Evolutionary conservation across 2,797 vertebrate genomes (phyloP).

Genomic region (Trematomus bernacchii): DNA sequence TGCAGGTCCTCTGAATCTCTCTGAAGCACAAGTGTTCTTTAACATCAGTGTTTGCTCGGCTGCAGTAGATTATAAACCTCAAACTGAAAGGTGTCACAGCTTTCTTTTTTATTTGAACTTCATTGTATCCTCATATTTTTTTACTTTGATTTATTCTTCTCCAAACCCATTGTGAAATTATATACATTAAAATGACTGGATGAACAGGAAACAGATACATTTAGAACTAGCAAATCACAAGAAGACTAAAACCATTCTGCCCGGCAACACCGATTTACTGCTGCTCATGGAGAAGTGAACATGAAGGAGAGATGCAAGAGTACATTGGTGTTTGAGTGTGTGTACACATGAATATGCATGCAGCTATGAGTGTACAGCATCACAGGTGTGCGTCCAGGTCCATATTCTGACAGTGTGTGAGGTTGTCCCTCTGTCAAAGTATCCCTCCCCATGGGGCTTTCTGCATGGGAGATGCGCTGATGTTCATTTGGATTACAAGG

Average conservation of each 20-base stretch:
- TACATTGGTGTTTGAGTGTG: neutral
- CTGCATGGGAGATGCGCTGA: neutral
- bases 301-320: neutral
- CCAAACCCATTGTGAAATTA: too few species aligned
- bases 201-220: too few species aligned
- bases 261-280: neutral
- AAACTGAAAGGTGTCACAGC: too few species aligned
- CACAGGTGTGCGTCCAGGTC: conserved; percentile 3
- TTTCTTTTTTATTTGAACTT: too few species aligned
- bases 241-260: neutral
- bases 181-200: too few species aligned
- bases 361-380: neutral
- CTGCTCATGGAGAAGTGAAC: neutral
- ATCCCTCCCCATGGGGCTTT: neutral
- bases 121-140: too few species aligned
- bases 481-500: conserved; percentile 34
- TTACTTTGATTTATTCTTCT: too few species aligned
- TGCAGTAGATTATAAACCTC: too few species aligned
- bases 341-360: conserved; percentile 3
- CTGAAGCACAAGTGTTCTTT: too few species aligned
- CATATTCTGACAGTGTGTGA: neutral
- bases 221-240: too few species aligned
- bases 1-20: too few species aligned
- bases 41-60: too few species aligned
- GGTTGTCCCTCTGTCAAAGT: conserved; percentile 12